Conservation (phyloP, 2,888 invertebrate species). For the Spilosoma lubricipeda region DNA sequence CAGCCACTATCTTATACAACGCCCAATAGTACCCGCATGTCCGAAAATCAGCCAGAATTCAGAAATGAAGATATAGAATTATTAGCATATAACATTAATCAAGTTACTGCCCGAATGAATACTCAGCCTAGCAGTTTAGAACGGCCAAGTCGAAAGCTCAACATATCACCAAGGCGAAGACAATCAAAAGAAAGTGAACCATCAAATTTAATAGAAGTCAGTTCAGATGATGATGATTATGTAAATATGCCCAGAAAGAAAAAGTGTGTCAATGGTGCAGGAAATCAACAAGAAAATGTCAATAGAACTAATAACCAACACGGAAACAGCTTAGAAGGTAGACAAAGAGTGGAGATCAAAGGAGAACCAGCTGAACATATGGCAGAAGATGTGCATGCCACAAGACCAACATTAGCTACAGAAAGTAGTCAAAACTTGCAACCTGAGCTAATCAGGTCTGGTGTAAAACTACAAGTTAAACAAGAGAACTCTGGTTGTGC, state of each 20-base stretch:
- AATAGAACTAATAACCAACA: constrained; percentile 38
- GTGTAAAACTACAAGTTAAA: constrained; percentile 53
- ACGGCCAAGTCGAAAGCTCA: constrained; percentile 78
- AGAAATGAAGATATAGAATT: constrained; percentile 42
- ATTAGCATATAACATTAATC: constrained; percentile 41
- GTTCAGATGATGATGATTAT: constrained; percentile 83
- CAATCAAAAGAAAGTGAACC: constrained; percentile 75
- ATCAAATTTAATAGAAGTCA: constrained; percentile 78
- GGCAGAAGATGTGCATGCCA: constrained; percentile 46
- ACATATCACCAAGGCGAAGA: constrained; percentile 78
- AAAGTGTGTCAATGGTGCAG: constrained; percentile 61
- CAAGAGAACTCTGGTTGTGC: constrained; percentile 55
- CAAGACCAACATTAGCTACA: constrained; percentile 39
- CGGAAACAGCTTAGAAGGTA: constrained; percentile 36
- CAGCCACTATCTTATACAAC: constrained; percentile 66
- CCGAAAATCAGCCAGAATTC: constrained; percentile 58
- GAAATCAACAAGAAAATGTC: constrained; percentile 21
- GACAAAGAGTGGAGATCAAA: constrained; percentile 63
- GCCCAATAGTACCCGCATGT: constrained; percentile 53
- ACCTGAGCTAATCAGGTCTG: constrained; percentile 24
- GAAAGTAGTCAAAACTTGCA: constrained; percentile 35
- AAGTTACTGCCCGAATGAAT: constrained; percentile 34
- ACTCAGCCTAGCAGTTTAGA: constrained; percentile 62
- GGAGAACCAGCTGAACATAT: constrained; percentile 65
- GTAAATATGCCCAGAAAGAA: constrained; percentile 66